Evolutionary conservation across 1,140 invertebrate genomes (phyloP).

Genomic region (Brachionus calyciflorus): DNA sequence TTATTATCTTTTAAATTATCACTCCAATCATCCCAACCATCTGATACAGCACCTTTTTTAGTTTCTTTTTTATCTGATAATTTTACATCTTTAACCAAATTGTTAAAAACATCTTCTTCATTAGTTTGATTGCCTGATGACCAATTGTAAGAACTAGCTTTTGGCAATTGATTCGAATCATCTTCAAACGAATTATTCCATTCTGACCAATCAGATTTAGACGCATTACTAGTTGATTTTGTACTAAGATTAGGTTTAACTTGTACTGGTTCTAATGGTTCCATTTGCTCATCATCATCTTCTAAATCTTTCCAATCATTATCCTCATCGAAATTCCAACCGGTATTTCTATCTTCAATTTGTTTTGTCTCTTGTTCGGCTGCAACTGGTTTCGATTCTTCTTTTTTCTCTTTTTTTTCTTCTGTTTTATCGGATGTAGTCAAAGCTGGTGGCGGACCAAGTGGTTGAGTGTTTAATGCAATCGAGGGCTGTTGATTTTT

Average conservation of each 20-base stretch:
- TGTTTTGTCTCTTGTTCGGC: too few relatives aligned
- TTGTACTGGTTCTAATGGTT: constrained; percentile 26
- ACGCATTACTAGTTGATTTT: not conserved
- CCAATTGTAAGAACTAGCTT: constrained; percentile 43
- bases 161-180: constrained; percentile 17
- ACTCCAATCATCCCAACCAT: constrained; percentile 4
- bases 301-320: constrained; percentile 45
- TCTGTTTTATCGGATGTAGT: not conserved
- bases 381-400: not conserved
- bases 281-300: constrained; percentile 41
- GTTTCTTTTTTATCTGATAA: not conserved
- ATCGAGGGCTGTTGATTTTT: constrained; percentile 45
- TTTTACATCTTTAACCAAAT: constrained; percentile 34
- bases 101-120: constrained; percentile 18
- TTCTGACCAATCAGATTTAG: constrained; percentile 20
- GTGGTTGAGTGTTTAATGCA: constrained; percentile 35
- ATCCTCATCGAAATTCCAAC: constrained; percentile 14
- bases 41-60: not conserved
- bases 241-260: not conserved
- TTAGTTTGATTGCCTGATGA: not conserved
- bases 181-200: constrained; percentile 45
- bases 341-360: not conserved
- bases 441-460: constrained; percentile 1
- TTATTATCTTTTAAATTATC: not conserved
- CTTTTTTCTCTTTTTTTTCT: not conserved